These are phyloP conservation scores for Theretra japonica DNA, from an alignment of 2,888 invertebrate species.

Conservation along the genomic window DNA sequence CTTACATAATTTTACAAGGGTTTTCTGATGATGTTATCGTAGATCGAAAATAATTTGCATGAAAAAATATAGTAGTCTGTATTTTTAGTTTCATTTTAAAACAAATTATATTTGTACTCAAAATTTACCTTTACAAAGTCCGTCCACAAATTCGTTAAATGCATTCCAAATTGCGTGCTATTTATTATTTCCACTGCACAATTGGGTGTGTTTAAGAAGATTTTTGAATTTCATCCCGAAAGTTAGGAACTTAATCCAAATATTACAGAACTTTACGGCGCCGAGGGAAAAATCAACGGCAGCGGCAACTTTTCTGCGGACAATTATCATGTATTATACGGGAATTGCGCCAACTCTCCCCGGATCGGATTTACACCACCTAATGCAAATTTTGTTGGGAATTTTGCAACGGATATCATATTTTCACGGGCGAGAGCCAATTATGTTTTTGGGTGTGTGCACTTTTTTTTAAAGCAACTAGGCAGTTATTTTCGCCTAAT, in stretches of 20 bases:
- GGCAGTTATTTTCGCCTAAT: no score
- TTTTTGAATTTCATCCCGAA: slow-evolving; percentile 29
- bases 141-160: background rate
- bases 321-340: slow-evolving; percentile 67
- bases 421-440: background rate
- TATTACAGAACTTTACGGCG: slow-evolving; percentile 21
- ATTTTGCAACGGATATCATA: slow-evolving; percentile 39
- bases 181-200: slow-evolving; percentile 22
- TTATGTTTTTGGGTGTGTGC: background rate
- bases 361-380: slow-evolving; percentile 31
- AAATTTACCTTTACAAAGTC: no score
- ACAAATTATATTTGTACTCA: no score
- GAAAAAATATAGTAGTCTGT: background rate
- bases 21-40: background rate
- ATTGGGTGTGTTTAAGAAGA: slow-evolving; percentile 8
- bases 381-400: slow-evolving; percentile 37
- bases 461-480: background rate
- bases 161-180: background rate
- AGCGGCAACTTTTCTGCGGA: slow-evolving; percentile 55
- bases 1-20: background rate
- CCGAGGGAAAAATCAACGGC: slow-evolving; percentile 39
- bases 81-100: background rate
- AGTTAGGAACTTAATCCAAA: slow-evolving; percentile 32
- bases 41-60: background rate
- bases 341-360: slow-evolving; percentile 33